These are phyloP conservation scores for Deilephila elpenor DNA, from an alignment of 2,888 invertebrate genomes.

Conservation along the genomic window DNA sequence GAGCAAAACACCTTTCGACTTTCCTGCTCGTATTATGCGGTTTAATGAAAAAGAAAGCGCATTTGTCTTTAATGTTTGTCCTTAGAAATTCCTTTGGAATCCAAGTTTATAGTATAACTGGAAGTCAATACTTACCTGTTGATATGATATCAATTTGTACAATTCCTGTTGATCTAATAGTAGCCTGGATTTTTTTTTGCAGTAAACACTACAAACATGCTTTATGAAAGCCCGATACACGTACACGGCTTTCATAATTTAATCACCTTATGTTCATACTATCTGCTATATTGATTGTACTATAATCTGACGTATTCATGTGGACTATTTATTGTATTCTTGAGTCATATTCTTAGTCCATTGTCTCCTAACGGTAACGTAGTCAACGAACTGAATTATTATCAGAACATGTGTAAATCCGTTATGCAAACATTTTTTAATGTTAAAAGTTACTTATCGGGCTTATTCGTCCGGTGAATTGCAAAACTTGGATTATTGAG, in stretches of 20 bases:
- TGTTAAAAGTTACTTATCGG: conserved; percentile 10
- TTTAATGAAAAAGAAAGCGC: conserved; percentile 2
- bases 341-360: neutral
- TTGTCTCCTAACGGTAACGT: neutral
- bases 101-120: too few relatives aligned
- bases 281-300: too few relatives aligned
- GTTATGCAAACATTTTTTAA: conserved; percentile 15
- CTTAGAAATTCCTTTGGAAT: neutral
- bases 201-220: too few relatives aligned
- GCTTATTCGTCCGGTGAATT: neutral
- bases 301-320: neutral
- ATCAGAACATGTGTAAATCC: neutral
- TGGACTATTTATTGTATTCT: neutral
- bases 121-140: too few relatives aligned
- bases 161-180: too few relatives aligned
- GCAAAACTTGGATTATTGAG: neutral
- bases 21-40: conserved; percentile 10
- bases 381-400: neutral
- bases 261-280: too few relatives aligned
- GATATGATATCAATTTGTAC: too few relatives aligned
- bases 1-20: conserved; percentile 29
- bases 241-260: too few relatives aligned
- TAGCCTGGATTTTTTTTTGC: too few relatives aligned
- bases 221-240: too few relatives aligned
- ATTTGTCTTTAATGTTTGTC: neutral